Percentiles rank a stretch among this genome's conserved stretches.
Conservation (phyloP, 2,888 invertebrate genomes). For the Campoletis raptor region DNA sequence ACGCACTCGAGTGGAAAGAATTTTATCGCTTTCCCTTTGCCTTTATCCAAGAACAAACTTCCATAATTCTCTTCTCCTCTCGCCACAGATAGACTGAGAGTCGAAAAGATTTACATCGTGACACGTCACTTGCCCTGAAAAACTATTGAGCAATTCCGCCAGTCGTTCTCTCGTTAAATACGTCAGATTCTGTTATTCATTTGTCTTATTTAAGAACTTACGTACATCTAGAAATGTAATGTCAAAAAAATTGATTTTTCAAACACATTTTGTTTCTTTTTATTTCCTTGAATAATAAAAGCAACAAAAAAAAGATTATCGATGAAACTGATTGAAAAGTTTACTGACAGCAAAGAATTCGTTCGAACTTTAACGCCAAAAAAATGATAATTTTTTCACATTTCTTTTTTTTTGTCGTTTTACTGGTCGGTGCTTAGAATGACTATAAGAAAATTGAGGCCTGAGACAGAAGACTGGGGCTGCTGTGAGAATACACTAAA, state of each 20-base stretch:
- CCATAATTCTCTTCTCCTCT: constrained; percentile 61
- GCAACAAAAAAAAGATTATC: neutral
- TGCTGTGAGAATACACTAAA: constrained; percentile 53
- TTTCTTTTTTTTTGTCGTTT: constrained; percentile 1
- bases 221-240: no score
- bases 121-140: neutral
- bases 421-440: constrained; percentile 32
- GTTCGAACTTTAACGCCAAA: neutral
- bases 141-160: neutral
- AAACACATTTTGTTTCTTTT: neutral
- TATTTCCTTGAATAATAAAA: neutral
- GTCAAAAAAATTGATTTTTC: no score
- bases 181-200: neutral
- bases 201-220: no score
- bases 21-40: constrained; percentile 71
- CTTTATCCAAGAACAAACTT: constrained; percentile 46
- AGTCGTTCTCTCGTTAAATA: neutral
- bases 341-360: neutral
- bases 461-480: neutral
- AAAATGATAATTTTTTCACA: constrained; percentile 19
- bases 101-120: constrained; percentile 45
- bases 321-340: neutral
- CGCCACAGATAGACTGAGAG: constrained; percentile 58
- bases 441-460: constrained; percentile 52
- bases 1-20: constrained; percentile 62